phyloP scores from a whole-genome alignment of 2,797 vertebrate species.

The Phyllotis vaccarum region DNA sequence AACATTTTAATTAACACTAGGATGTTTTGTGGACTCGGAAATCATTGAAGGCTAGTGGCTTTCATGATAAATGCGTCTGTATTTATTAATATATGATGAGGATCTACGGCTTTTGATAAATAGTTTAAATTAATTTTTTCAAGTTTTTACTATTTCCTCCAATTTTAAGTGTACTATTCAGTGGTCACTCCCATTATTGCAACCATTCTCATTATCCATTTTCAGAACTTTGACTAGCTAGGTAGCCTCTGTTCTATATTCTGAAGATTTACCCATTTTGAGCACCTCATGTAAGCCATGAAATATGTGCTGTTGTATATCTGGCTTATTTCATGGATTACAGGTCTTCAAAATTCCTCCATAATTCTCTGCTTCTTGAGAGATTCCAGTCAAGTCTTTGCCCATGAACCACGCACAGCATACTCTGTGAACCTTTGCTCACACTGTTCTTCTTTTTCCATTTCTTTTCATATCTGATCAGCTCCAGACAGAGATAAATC shows the following conservation, averaged over 20 bases:
- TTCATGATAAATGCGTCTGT: background rate
- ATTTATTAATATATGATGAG: background rate
- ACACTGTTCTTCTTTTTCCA: background rate
- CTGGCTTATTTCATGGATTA: background rate
- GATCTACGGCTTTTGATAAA: background rate
- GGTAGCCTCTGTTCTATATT: background rate
- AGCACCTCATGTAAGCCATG: background rate
- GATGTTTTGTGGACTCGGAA: background rate
- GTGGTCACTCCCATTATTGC: too few species aligned
- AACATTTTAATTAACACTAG: background rate
- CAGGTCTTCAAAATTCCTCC: background rate
- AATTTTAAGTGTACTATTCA: background rate
- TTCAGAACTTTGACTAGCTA: background rate
- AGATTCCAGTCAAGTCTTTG: background rate
- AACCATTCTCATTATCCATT: background rate
- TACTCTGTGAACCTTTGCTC: background rate
- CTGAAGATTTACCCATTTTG: background rate
- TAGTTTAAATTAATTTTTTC: background rate
- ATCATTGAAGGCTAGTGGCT: background rate
- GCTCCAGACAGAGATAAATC: background rate
- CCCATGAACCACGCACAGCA: background rate
- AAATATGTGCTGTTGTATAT: background rate
- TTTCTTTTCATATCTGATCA: constrained; percentile 1
- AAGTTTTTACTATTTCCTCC: background rate
- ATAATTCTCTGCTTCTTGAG: background rate